Base-by-base conservation (phyloP, 2,888 invertebrate genomes). In the Cetonia aurata region DNA sequence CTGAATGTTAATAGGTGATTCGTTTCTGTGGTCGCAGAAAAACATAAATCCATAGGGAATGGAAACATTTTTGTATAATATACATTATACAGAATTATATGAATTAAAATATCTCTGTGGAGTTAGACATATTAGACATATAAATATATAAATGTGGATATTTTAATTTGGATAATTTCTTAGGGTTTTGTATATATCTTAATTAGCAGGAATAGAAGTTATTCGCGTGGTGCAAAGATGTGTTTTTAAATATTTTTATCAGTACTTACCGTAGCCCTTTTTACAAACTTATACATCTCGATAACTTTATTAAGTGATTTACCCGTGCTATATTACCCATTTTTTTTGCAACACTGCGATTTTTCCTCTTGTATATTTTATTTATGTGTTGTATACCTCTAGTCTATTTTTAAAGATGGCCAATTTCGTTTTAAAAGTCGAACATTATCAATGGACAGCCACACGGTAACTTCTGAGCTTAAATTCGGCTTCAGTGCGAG, bases 351-450 rank as follows among this genome's bases (percentile, higher is more conserved):
- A 25, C 25, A 25, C 31, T 10, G 37, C 37, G 41, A 17, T 56
- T 41, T 33, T 46, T 25, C 33, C n/a, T 62, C 31, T 48, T 62
- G 33, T 52, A 55, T 68, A 50, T 59, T 25, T 60, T 42, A 42
- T 50, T 37, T 52, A 59, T 41, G 13, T 44, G 52, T 44, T 37
- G 60, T 52, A 60, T 69, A 41, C 44, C 41, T 69, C 69, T 69
- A 69, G 69, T 69, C 69, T 59, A 69, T 19, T 60, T 72, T 72
- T 67, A 55, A 53, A 33, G 15, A 31, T 41, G 56, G 17, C 44
- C 13, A 66, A 17, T 41, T 13, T 19, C 42, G 15, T 60, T 56
- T 56, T 41, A 12, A 46, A 48, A 15, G 15, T 50, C 10, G 19
- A 15, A 1, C 6, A 12, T 46, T 60, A 17, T 52, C 3, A n/a